These are phyloP conservation scores for Cyclophora punctaria DNA, from an alignment of 2,888 invertebrate species.

Conservation along the genomic window DNA sequence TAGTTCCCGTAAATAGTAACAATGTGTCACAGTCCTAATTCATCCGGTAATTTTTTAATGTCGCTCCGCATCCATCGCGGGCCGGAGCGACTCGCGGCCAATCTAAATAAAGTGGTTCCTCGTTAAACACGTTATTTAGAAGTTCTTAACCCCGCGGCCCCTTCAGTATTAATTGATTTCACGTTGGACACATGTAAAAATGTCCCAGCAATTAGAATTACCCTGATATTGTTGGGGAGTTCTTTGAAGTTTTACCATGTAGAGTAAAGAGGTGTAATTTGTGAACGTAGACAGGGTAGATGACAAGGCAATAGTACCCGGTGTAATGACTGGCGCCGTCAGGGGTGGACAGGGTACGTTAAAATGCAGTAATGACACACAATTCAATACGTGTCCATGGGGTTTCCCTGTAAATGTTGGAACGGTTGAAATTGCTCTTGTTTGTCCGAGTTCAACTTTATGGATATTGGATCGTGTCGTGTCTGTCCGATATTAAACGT, in stretches of 20 bases:
- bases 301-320: constrained; percentile 35
- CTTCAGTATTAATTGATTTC: constrained; percentile 31
- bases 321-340: constrained; percentile 38
- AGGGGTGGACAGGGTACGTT: constrained; percentile 34
- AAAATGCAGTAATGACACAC: constrained; percentile 34
- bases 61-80: not conserved
- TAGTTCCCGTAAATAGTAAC: constrained; percentile 12
- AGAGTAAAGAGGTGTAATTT: constrained; percentile 27
- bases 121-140: constrained; percentile 48
- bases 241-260: constrained; percentile 19
- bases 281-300: constrained; percentile 18
- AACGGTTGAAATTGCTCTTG: constrained; percentile 1
- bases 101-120: constrained; percentile 53
- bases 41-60: constrained; percentile 22
- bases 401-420: constrained; percentile 26
- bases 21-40: constrained; percentile 22
- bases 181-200: constrained; percentile 18
- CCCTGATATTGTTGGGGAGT: constrained; percentile 1
- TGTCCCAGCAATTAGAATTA: constrained; percentile 30
- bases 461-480: constrained; percentile 14
- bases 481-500: not conserved
- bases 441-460: constrained; percentile 18
- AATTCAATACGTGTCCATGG: constrained; percentile 24
- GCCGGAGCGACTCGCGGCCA: constrained; percentile 16
- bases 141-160: constrained; percentile 39